phyloP scores from a whole-genome alignment of 2,888 invertebrate species.

The Ceriagrion tenellum region DNA sequence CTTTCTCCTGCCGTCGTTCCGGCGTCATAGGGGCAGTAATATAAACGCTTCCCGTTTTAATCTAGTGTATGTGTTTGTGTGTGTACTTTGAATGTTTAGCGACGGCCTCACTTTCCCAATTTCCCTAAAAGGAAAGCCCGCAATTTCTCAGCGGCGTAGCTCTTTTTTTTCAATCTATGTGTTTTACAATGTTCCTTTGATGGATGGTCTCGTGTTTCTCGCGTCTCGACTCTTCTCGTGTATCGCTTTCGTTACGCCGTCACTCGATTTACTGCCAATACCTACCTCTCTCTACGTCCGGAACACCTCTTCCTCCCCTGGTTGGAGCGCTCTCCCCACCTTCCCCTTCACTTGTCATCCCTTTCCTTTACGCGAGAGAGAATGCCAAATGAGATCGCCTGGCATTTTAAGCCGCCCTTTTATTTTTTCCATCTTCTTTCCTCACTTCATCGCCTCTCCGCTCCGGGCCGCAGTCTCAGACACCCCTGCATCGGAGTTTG shows the following conservation, averaged over 20 bases:
- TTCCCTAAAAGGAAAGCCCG: slow-evolving; percentile 20
- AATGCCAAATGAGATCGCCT: not conserved
- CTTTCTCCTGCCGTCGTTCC: not conserved
- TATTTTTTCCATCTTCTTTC: not conserved
- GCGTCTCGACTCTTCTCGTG: not conserved
- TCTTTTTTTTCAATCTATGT: not conserved
- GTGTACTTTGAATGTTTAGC: slow-evolving; percentile 36
- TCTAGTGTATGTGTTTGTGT: slow-evolving; percentile 1
- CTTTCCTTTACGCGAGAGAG: not conserved
- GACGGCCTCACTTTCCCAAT: slow-evolving; percentile 35
- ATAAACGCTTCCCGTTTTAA: not conserved
- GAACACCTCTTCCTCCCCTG: too few relatives aligned
- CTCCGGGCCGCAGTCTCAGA: not conserved
- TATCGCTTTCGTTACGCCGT: slow-evolving; percentile 31
- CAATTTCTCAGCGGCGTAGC: not conserved
- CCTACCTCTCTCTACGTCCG: not conserved
- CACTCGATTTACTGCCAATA: slow-evolving; percentile 22
- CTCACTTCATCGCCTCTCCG: not conserved
- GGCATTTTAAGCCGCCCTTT: not conserved
- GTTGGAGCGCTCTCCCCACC: too few relatives aligned
- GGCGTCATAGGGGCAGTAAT: not conserved
- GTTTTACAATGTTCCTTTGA: slow-evolving; percentile 11
- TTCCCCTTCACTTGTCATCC: too few relatives aligned
- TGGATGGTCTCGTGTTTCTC: slow-evolving; percentile 16
- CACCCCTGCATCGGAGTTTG: too few relatives aligned